Evolutionary conservation across 2,113 vertebrate species (phyloP).

Genomic region (Poicephalus gulielmi): DNA sequence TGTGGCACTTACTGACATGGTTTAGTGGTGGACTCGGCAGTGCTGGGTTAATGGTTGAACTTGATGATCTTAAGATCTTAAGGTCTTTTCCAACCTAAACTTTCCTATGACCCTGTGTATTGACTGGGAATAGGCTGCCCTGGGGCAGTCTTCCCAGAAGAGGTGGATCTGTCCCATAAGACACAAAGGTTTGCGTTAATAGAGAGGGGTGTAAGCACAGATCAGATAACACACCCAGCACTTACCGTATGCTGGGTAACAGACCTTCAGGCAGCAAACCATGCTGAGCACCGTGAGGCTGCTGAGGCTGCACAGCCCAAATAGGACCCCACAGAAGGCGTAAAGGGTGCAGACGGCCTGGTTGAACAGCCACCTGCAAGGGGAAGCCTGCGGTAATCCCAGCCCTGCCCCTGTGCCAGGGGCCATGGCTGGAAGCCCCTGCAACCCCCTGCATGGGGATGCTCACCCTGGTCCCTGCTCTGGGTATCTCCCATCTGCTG

Average conservation of each 20-base stretch:
- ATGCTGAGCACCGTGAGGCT: conserved; percentile 84
- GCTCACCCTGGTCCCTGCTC: background rate
- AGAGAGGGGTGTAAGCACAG: background rate
- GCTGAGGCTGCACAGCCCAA: conserved; percentile 84
- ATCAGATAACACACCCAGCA: background rate
- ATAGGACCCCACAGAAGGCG: conserved; percentile 85
- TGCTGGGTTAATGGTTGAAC: background rate
- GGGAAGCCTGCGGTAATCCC: background rate
- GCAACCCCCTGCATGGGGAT: rapidly evolving
- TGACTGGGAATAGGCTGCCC: background rate
- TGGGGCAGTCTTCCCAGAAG: background rate
- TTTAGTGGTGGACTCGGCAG: background rate
- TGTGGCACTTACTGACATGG: background rate
- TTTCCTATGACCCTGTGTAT: background rate
- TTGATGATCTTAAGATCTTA: background rate
- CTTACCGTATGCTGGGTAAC: conserved; percentile 84
- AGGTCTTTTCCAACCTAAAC: background rate
- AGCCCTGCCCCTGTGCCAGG: rapidly evolving
- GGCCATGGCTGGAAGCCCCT: background rate
- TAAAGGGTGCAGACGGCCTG: conserved; percentile 72
- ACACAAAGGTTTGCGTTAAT: no score
- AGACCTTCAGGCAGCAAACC: conserved; percentile 89
- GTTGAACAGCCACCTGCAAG: conserved; percentile 83
- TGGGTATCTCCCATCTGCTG: background rate
- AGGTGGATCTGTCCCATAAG: background rate